Conservation (phyloP, 2,113 vertebrate genomes). For the Chionis minor region DNA sequence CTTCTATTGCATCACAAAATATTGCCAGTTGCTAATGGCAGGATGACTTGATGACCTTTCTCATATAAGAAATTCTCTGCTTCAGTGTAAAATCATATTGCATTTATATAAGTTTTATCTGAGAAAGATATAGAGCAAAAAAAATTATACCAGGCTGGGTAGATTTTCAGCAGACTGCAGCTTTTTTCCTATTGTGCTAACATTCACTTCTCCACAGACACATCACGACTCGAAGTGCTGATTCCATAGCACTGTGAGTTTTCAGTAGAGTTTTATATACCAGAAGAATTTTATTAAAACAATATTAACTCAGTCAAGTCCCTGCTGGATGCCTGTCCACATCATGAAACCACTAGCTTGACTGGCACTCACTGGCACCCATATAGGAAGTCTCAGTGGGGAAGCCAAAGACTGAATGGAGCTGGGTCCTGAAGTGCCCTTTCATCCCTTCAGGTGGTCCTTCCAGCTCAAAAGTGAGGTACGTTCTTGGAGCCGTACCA, state of each 20-base stretch:
- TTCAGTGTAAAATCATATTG: background rate
- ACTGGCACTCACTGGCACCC: slow-evolving; percentile 44
- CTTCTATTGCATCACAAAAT: background rate
- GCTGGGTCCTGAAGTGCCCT: background rate
- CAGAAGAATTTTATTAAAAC: slow-evolving; percentile 24
- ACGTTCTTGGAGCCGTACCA: background rate
- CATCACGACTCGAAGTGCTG: background rate
- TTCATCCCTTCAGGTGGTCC: slow-evolving; percentile 43
- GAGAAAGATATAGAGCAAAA: background rate
- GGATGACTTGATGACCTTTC: background rate
- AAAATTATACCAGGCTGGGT: background rate
- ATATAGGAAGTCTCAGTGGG: background rate
- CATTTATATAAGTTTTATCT: background rate
- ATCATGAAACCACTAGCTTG: background rate
- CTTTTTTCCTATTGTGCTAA: background rate
- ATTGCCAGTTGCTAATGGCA: background rate
- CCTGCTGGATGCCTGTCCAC: slow-evolving; percentile 26
- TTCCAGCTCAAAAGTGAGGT: slow-evolving; percentile 9
- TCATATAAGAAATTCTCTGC: background rate
- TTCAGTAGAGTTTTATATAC: slow-evolving; percentile 30
- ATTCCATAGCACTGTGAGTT: background rate
- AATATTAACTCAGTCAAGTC: slow-evolving; percentile 13
- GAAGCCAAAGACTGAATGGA: background rate
- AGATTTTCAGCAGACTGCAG: background rate
- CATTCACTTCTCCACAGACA: background rate